These are phyloP conservation scores for Prostheceraeus crozeri DNA, from an alignment of 2,888 invertebrate species.

Conservation along the genomic window DNA sequence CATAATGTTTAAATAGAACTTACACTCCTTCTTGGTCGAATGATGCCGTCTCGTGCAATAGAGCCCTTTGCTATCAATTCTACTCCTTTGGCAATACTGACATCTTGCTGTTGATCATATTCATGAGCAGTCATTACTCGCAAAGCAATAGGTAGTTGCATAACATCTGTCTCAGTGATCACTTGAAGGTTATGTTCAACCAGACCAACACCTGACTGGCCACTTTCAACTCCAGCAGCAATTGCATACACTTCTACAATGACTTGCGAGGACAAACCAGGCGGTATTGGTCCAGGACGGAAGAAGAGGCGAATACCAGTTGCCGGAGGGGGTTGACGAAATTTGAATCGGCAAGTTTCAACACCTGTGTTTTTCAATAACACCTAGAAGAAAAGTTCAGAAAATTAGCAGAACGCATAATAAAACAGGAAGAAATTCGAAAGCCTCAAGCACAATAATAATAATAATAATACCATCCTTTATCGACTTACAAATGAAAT, in stretches of 20 bases:
- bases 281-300: conserved; percentile 52
- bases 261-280: conserved; percentile 43
- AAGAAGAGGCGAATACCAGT: conserved; percentile 53
- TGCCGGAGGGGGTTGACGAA: conserved; percentile 55
- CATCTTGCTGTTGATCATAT: conserved; percentile 46
- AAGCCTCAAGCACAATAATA: too few species aligned
- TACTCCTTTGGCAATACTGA: conserved; percentile 44
- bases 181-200: conserved; percentile 52
- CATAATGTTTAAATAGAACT: too few species aligned
- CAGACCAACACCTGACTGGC: conserved; percentile 47
- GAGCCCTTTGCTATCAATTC: conserved; percentile 48
- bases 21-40: conserved; percentile 46
- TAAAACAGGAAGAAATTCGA: too few species aligned
- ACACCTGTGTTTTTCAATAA: conserved; percentile 54
- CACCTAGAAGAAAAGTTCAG: too few species aligned
- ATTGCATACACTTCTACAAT: conserved; percentile 54
- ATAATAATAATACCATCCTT: too few species aligned
- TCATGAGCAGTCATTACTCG: conserved; percentile 50
- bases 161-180: conserved; percentile 52
- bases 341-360: conserved; percentile 54
- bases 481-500: too few species aligned
- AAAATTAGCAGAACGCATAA: too few species aligned
- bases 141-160: conserved; percentile 52
- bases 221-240: conserved; percentile 51
- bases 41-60: conserved; percentile 49